phyloP scores from a whole-genome alignment of 2,113 vertebrate species.

The Heterocephalus glaber region DNA sequence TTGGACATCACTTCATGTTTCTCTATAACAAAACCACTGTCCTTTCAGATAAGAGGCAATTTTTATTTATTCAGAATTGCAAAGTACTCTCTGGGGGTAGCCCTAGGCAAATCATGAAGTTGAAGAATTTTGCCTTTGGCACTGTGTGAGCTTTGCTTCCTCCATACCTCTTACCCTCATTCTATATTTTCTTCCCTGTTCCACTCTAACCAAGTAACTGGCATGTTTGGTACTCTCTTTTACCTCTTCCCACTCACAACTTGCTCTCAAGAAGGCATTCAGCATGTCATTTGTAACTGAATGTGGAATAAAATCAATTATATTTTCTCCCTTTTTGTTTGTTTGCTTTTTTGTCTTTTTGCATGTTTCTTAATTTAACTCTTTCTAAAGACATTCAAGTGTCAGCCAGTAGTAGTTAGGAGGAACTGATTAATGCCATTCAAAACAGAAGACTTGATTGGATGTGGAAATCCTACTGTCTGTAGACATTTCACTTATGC shows the following conservation, averaged over 20 bases:
- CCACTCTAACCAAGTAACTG: not conserved
- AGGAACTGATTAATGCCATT: not conserved
- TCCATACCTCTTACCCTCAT: not conserved
- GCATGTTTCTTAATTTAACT: not conserved
- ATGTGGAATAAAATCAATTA: not conserved
- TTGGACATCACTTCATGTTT: constrained; percentile 35
- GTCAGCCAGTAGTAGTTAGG: not conserved
- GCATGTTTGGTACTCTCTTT: not conserved
- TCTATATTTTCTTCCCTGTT: not conserved
- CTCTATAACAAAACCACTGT: constrained; percentile 70
- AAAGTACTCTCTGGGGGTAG: not conserved
- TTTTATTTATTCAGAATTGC: constrained; percentile 74
- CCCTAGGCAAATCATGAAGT: not conserved
- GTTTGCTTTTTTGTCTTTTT: not conserved
- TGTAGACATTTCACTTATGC: not conserved
- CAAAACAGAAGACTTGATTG: not conserved
- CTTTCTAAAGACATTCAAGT: not conserved
- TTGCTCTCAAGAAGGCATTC: not conserved
- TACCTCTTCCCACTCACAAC: not conserved
- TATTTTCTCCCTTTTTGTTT: not conserved
- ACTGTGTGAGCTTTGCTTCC: constrained; percentile 4
- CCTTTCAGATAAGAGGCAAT: constrained; percentile 67
- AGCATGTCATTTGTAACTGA: not conserved
- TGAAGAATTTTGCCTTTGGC: constrained; percentile 53
- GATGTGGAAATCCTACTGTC: not conserved